Percentiles rank a stretch among this genome's conserved stretches.
phyloP scores from a whole-genome alignment of 2,888 invertebrate genomes.

The Tenodera sinensis region DNA sequence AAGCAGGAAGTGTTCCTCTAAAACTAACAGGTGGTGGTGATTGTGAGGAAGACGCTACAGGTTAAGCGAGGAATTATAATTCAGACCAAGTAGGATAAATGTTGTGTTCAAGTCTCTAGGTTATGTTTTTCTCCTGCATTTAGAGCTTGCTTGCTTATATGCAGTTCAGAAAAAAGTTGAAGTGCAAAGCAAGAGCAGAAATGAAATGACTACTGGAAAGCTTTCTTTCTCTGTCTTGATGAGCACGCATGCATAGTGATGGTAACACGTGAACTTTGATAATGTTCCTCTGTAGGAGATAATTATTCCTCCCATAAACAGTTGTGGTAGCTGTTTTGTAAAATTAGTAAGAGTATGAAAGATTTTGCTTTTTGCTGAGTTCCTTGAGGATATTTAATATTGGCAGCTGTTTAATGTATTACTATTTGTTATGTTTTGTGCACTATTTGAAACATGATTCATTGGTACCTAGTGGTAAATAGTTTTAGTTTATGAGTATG shows the following conservation, averaged over 20 bases:
- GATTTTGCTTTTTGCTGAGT: background rate
- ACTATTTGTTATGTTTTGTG: background rate
- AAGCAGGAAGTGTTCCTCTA: background rate
- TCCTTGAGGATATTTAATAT: background rate
- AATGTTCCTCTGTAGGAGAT: background rate
- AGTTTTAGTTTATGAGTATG: background rate
- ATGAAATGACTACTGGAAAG: background rate
- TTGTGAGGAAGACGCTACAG: background rate
- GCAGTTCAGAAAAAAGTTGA: too few species aligned
- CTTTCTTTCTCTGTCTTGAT: background rate
- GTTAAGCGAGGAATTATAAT: background rate
- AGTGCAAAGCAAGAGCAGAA: too few species aligned
- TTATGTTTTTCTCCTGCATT: too few species aligned
- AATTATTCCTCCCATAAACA: background rate
- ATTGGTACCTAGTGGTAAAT: background rate
- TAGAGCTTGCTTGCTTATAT: too few species aligned
- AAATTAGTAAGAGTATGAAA: background rate
- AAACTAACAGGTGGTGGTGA: background rate
- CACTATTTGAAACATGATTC: background rate
- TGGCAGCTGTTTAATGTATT: background rate
- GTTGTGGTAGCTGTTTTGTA: background rate
- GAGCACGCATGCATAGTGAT: background rate
- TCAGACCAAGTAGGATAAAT: background rate
- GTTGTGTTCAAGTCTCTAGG: background rate
- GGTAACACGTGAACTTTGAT: background rate